phyloP scores from a whole-genome alignment of 2,113 vertebrate species.

The Heterochromis multidens region DNA sequence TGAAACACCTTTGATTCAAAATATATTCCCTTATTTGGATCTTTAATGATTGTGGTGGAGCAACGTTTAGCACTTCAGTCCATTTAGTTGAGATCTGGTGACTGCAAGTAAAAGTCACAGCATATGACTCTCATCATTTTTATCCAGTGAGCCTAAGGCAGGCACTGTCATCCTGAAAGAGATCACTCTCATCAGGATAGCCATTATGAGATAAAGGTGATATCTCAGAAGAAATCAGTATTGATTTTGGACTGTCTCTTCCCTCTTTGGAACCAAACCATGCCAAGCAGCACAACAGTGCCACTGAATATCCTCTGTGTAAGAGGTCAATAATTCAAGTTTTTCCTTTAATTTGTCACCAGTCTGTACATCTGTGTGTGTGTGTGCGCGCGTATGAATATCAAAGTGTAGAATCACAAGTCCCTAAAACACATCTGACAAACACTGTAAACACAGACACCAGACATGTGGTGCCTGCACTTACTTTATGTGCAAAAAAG shows the following conservation, averaged over 20 bases:
- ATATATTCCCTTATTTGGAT: background rate
- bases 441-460: conserved; percentile 39
- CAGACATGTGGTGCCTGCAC: conserved; percentile 22
- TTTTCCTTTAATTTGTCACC: background rate
- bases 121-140: background rate
- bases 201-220: background rate
- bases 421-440: conserved; percentile 2
- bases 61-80: background rate
- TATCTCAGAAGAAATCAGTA: background rate
- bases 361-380: background rate
- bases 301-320: background rate
- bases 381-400: background rate
- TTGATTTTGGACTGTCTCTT: background rate
- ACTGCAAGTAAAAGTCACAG: background rate
- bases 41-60: background rate
- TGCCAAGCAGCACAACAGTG: background rate
- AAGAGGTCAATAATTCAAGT: background rate
- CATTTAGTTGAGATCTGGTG: background rate
- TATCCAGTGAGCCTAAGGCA: background rate
- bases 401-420: background rate
- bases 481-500: background rate
- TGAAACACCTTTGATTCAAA: background rate
- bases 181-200: background rate
- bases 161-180: background rate
- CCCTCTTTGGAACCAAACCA: background rate